Conservation (phyloP, 2,888 invertebrate species). For the Troglohyphantes excavatus region DNA sequence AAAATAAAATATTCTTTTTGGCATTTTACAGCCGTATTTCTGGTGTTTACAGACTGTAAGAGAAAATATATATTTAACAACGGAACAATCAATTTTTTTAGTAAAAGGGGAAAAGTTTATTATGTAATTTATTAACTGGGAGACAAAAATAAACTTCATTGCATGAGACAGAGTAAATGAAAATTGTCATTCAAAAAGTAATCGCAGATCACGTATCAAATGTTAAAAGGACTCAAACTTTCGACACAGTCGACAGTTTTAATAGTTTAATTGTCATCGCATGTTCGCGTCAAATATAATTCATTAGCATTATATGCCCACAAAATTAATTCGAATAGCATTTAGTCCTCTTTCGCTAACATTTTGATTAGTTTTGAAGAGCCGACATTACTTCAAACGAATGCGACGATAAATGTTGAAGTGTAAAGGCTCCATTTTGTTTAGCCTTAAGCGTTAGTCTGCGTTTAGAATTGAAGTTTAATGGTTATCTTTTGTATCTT, state of each 20-base stretch:
- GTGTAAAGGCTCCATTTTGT: too few relatives aligned
- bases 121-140: background rate
- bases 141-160: background rate
- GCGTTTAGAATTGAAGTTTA: too few relatives aligned
- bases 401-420: too few relatives aligned
- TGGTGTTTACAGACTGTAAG: background rate
- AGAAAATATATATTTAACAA: background rate
- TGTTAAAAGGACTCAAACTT: background rate
- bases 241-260: background rate
- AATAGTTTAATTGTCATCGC: background rate
- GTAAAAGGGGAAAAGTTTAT: background rate
- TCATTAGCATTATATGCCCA: background rate
- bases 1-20: background rate
- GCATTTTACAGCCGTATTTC: conserved; percentile 2
- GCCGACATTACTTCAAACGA: too few relatives aligned
- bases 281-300: background rate
- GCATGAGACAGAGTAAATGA: background rate
- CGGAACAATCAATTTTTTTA: background rate
- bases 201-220: background rate
- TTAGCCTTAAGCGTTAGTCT: too few relatives aligned
- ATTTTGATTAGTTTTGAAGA: too few relatives aligned
- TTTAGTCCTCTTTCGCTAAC: too few relatives aligned
- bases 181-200: background rate
- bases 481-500: too few relatives aligned
- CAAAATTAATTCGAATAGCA: background rate